Evolutionary conservation across 2,888 invertebrate species (phyloP), one percentile per base, ranked within the genome.

Genomic region (Trypoxylon attenuatum): DNA sequence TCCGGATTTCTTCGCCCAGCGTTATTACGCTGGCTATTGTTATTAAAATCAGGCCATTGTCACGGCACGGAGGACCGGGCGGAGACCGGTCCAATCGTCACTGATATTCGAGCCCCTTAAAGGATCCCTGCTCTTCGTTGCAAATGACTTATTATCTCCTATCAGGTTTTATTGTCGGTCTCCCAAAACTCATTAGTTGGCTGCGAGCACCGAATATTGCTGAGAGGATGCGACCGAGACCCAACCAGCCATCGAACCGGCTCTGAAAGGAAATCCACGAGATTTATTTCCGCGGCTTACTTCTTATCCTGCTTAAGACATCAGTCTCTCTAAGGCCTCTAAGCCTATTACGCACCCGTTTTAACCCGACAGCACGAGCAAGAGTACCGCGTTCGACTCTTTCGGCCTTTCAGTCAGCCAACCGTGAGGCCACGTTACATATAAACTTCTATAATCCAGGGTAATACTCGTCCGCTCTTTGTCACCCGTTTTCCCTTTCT

Each of bases 271-370:
- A 33, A 54, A 38, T 47, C 69, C 53, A 27, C 19, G 41, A 65
- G 73, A 75, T 75, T 70, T 75, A 76, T 75, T 76, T 75, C 70
- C 58, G 47, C 62, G 46, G 58, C 62, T 75, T 75, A 72, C 39
- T 64, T 52, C 58, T 70, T 70, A 73, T 76, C 76, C 69, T 51
- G 57, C 67, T 68, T 61, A 59, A 70, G 67, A 73, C 75, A 61
- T 76, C 73, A 50, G 61, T 73, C 76, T 73, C 58, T 63, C 45
- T 75, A 75, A 75, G 76, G 76, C 73, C 58, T 63, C 45, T 75
- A 75, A 75, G 76, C 75, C 73, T 68, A 73, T 75, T 76, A 71
- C 59, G 56, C 65, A 53, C 39, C 61, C 43, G 58, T 59, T 71
- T 74, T 66, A 75, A 75, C 52, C 52, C 23, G 65, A 59, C 65